phyloP scores from a whole-genome alignment of 2,113 vertebrate species.

The Oryzias javanicus region DNA sequence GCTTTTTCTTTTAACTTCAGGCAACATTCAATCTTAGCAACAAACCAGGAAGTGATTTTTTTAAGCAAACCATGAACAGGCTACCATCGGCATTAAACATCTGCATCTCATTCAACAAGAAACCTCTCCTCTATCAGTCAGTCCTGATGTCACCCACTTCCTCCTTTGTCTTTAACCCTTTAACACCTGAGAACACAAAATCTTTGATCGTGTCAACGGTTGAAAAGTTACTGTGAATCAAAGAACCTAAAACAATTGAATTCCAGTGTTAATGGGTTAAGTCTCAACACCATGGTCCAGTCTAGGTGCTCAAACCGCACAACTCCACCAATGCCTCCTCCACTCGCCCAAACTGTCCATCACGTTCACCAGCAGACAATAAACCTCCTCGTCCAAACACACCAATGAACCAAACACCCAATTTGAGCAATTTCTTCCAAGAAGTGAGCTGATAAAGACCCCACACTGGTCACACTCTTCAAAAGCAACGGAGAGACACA shows the following conservation, averaged over 20 bases:
- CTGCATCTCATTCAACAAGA: background rate
- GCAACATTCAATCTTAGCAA: no score
- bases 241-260: no score
- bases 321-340: conserved; percentile 8
- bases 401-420: conserved; percentile 45
- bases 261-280: no score
- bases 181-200: no score
- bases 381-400: conserved; percentile 38
- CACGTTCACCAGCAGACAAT: conserved; percentile 31
- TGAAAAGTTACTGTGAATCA: no score
- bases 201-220: no score
- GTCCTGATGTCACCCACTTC: no score
- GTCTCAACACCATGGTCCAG: conserved; percentile 36
- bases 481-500: conserved; percentile 57
- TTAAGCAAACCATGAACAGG: background rate
- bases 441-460: conserved; percentile 51
- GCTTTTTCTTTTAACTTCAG: no score
- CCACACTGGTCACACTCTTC: conserved; percentile 60
- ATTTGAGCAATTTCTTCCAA: conserved; percentile 58
- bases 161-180: no score
- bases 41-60: background rate
- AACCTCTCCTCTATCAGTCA: no score
- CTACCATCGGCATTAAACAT: conserved; percentile 15
- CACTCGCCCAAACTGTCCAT: conserved; percentile 40
- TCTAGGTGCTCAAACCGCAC: conserved; percentile 40